These are phyloP conservation scores for Gambelia wislizenii DNA, from an alignment of 2,797 vertebrate species.

Conservation along the genomic window DNA sequence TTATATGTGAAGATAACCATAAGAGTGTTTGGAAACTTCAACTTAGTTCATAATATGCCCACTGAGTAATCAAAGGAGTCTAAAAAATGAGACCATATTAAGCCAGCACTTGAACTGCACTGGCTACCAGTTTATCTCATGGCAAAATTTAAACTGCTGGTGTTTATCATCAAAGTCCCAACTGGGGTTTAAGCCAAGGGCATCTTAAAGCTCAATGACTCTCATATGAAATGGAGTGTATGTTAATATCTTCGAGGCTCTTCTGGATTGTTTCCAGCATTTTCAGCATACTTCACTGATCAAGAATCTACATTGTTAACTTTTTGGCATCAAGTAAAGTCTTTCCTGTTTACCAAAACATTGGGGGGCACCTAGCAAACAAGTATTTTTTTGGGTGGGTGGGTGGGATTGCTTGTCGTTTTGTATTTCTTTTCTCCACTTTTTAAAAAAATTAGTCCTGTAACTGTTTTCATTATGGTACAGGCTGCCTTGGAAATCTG, in stretches of 20 bases:
- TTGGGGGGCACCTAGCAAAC: not conserved
- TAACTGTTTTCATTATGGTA: not conserved
- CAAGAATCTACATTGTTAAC: not conserved
- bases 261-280: too few relatives aligned
- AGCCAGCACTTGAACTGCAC: not conserved
- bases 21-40: not conserved
- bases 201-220: not conserved
- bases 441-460: not conserved
- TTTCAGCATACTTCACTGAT: not conserved
- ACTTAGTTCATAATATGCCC: not conserved
- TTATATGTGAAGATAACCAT: not conserved
- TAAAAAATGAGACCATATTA: not conserved
- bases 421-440: not conserved
- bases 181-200: not conserved
- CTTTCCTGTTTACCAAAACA: not conserved
- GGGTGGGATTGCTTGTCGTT: not conserved
- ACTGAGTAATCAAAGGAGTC: not conserved
- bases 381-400: too few relatives aligned
- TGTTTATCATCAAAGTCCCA: not conserved
- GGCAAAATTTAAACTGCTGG: not conserved
- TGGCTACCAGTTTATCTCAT: not conserved
- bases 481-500: not conserved
- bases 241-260: too few relatives aligned
- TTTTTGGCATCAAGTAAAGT: not conserved
- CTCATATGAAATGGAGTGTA: not conserved